phyloP scores from a whole-genome alignment of 2,888 invertebrate species.

The Lottia gigantea region DNA sequence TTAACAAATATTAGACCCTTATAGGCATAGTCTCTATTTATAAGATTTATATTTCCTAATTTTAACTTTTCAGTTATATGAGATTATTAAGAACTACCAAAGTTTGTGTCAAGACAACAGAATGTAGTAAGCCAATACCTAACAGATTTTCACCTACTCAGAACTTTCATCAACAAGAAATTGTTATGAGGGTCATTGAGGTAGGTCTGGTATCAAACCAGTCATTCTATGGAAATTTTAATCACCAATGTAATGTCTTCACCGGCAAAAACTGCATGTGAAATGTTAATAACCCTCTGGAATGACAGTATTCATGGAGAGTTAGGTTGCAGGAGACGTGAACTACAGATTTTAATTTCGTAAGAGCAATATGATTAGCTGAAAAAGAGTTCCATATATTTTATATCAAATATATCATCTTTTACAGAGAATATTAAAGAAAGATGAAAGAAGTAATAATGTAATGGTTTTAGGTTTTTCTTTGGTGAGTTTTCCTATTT shows the following conservation, averaged over 20 bases:
- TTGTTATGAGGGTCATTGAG: constrained; percentile 28
- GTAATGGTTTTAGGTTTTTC: constrained; percentile 41
- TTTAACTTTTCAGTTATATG: constrained; percentile 19
- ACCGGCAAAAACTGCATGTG: no score
- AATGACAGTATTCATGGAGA: no score
- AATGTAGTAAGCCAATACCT: constrained; percentile 2
- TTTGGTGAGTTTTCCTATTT: constrained; percentile 28
- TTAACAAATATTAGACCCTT: no score
- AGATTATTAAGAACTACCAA: constrained; percentile 22
- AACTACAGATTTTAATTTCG: no score
- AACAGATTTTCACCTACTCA: constrained; percentile 23
- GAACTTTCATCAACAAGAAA: constrained; percentile 27
- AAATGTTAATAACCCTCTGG: no score
- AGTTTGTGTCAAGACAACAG: constrained; percentile 15
- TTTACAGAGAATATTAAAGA: constrained; percentile 37
- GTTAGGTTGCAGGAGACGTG: no score
- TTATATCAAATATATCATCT: background rate
- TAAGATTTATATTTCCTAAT: no score
- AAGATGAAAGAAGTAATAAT: constrained; percentile 35
- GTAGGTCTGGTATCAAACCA: constrained; percentile 10
- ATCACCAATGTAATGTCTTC: no score
- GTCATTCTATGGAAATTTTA: no score
- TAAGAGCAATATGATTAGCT: no score
- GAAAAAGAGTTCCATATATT: no score
- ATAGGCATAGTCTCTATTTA: no score